Evolutionary conservation across 2,113 vertebrate species (phyloP), one percentile per base, ranked within the genome.

Genomic region (Tetrao urogallus): DNA sequence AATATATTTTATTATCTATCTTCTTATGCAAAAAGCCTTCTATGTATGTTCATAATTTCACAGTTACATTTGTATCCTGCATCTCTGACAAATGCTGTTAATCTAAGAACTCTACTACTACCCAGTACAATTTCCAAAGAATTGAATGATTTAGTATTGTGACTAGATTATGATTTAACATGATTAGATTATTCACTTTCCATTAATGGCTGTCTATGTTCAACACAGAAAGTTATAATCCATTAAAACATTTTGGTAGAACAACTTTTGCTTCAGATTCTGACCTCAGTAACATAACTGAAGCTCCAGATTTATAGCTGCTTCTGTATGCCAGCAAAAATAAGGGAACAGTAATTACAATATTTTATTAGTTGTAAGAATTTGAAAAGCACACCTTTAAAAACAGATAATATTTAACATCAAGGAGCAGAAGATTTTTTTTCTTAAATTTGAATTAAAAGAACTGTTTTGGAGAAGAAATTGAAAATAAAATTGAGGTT

Each of bases 91-190:
- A 57, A 4, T 57, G 10, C 54, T 57, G 30, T 57, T 57, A 57
- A 57, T 57, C 54, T 57, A 30, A 57, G 30, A 57, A 32, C 54
- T 30, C 16, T 57, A 57, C 30, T 57, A 32, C 54, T 19, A 57
- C 30, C 54, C 54, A 57, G 32, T 32, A 32, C 54, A 57, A 57
- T 57, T 57, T 20, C 4, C 30, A 58, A 20, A 20, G 96, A 86
- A 80, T 95, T 92, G 74, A 91, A 78, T 88, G 61, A 82, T 82
- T 85, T 93, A 95, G 90, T 57, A 77, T 38, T 38, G 38, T 38
- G 38, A 28, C 94, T 90, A 30, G n/a, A 50, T 50, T 50, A 50
- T 84, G 64, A 80, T 79, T 87, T 94, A 95, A 91, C 57, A 79
- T 34, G 34, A 60, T 57, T 52, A 21, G 18, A 54, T 42, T 80